Percentiles rank a stretch among this genome's conserved stretches.
Conservation (phyloP, 2,797 vertebrate species). For the Gorsachius magnificus region DNA sequence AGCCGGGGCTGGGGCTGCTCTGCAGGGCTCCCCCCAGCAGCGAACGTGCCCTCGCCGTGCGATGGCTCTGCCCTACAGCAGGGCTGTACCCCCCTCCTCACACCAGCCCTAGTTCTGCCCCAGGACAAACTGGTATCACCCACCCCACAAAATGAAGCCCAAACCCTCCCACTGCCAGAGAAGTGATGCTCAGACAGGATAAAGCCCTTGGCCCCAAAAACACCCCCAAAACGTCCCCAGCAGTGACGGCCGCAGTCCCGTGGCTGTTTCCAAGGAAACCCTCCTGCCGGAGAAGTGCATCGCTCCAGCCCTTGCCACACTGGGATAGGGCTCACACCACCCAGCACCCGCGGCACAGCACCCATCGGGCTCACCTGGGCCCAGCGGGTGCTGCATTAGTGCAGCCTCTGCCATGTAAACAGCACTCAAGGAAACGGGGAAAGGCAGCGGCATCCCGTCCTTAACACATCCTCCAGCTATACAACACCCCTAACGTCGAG, state of each 20-base stretch:
- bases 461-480: background rate
- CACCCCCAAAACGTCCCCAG: background rate
- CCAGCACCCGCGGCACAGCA: background rate
- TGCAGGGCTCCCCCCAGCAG: background rate
- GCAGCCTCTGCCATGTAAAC: background rate
- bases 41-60: fast-evolving
- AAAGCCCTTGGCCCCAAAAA: background rate
- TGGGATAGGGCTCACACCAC: background rate
- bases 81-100: background rate
- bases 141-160: background rate
- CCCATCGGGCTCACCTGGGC: fast-evolving
- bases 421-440: fast-evolving
- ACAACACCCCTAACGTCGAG: fast-evolving
- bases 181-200: fast-evolving
- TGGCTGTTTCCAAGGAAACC: background rate
- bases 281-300: background rate
- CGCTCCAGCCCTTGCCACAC: background rate
- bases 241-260: fast-evolving
- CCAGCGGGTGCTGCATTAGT: background rate
- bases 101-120: background rate
- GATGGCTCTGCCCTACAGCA: background rate
- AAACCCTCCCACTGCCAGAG: background rate
- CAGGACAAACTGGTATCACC: background rate
- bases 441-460: background rate
- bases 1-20: background rate